phyloP scores from a whole-genome alignment of 2,888 invertebrate genomes.

The Leptinotarsa tumamoca region DNA sequence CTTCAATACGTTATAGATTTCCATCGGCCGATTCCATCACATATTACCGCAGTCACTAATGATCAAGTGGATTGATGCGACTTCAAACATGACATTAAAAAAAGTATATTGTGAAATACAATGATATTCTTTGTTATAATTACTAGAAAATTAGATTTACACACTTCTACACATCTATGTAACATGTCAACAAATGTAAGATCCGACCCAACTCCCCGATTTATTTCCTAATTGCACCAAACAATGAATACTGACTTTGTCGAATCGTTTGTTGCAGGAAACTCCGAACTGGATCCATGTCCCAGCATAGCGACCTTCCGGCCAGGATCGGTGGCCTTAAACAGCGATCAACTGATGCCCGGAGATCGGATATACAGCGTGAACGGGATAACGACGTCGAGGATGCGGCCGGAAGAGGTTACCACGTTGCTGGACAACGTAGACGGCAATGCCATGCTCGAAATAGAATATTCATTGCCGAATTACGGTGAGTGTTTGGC shows the following conservation, averaged over 20 bases:
- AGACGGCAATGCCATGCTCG: constrained; percentile 80
- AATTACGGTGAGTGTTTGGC: constrained; percentile 76
- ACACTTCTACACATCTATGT: no score
- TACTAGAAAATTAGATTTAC: no score
- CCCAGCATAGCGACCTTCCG: constrained; percentile 76
- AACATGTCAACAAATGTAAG: background rate
- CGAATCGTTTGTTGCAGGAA: constrained; percentile 67
- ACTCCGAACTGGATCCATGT: constrained; percentile 75
- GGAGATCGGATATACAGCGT: constrained; percentile 86
- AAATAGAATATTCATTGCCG: constrained; percentile 87
- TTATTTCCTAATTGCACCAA: constrained; percentile 31
- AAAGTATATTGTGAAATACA: no score
- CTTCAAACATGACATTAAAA: no score
- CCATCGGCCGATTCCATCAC: no score
- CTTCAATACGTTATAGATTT: no score
- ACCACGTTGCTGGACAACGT: constrained; percentile 80
- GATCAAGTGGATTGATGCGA: no score
- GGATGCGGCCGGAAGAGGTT: constrained; percentile 83
- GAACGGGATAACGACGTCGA: constrained; percentile 82
- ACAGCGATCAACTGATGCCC: constrained; percentile 82
- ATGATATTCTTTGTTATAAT: no score
- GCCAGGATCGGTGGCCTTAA: constrained; percentile 78
- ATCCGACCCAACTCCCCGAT: background rate
- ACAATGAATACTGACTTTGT: constrained; percentile 28
- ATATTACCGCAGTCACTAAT: no score